Evolutionary conservation across 2,113 vertebrate genomes (phyloP).

Genomic region (Malurus melanocephalus): DNA sequence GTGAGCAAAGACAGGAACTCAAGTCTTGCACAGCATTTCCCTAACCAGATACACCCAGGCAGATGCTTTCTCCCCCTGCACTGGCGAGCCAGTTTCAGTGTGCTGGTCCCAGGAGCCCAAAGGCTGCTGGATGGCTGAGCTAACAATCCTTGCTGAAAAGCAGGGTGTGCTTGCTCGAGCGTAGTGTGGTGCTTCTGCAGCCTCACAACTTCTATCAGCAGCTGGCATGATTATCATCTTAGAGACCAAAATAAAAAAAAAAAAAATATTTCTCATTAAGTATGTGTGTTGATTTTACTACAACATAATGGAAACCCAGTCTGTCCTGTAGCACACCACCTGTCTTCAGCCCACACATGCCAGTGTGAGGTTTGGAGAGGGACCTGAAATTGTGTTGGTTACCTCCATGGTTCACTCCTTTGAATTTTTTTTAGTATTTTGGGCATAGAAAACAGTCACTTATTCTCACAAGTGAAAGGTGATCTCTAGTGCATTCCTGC

Average conservation of each 20-base stretch:
- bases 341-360: background rate
- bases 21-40: background rate
- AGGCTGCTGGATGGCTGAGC: background rate
- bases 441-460: background rate
- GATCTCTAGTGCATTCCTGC: background rate
- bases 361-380: background rate
- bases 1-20: background rate
- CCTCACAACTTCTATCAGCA: background rate
- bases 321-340: background rate
- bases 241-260: background rate
- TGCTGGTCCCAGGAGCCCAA: accelerated
- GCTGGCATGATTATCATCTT: background rate
- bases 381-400: background rate
- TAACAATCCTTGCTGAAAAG: background rate
- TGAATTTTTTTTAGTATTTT: background rate
- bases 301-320: background rate
- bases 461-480: background rate
- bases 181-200: background rate
- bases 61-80: background rate
- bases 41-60: background rate
- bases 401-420: background rate
- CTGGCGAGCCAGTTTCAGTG: background rate
- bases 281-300: background rate
- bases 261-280: background rate
- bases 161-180: background rate